These are phyloP conservation scores for Prietella phreatophila DNA, from an alignment of 2,113 vertebrate species.

Conservation along the genomic window DNA sequence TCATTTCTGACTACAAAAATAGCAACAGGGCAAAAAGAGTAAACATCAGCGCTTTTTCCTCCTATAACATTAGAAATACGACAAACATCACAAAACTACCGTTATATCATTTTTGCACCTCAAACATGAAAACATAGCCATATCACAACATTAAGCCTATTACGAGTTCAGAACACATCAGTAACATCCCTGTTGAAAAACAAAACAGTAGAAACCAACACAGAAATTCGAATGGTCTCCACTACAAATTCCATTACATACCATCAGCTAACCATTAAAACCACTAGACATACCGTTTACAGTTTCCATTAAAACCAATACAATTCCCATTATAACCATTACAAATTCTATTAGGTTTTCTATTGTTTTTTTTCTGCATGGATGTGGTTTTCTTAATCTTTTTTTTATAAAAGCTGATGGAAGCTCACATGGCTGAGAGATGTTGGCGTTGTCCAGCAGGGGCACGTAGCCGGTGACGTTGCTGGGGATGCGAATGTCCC, in stretches of 20 bases:
- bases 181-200: neutral
- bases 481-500: conserved; percentile 94
- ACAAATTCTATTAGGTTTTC: no score
- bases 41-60: neutral
- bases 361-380: no score
- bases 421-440: conserved; percentile 92
- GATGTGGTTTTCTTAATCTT: neutral
- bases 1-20: neutral
- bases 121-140: neutral
- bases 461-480: conserved; percentile 94
- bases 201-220: neutral
- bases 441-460: conserved; percentile 93
- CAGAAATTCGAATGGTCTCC: no score
- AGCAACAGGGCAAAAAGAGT: neutral
- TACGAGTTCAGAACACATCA: neutral
- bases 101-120: neutral
- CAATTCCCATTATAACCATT: no score
- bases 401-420: neutral
- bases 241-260: no score
- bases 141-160: neutral
- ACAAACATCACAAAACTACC: neutral
- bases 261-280: no score
- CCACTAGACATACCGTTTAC: no score
- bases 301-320: no score
- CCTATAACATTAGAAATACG: no score